Base-by-base conservation (phyloP, 1,140 invertebrate species). In the Drosophila jambulina region DNA sequence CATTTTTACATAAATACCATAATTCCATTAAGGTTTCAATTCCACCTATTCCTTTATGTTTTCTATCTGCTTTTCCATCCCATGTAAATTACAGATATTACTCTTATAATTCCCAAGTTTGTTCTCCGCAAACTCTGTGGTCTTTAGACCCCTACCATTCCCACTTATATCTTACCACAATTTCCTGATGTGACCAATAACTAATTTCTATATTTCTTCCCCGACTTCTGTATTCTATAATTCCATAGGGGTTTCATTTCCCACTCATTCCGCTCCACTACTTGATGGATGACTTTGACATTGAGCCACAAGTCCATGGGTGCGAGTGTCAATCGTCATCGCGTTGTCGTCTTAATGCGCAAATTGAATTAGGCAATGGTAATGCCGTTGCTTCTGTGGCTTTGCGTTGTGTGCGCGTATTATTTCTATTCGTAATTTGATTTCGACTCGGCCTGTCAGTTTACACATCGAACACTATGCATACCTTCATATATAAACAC, bases 351-450 rank as follows among this genome's bases (percentile, higher is more conserved):
- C 48, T 75, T 82, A 78, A 78, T 59, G 64, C 79, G 79, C 79
- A 85, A 85, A 85, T 85, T 85, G 78, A 85, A 86, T 86, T 82
- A 86, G 82, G 64, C 65, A 76, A 70, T 69, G 58, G 56, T 57
- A 64, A 64, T 61, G 58, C 46, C 34, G 46, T 65, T 54, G 75
- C 72, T 61, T 49, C 62, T 12, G 32, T 32, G 32, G 32, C 32
- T 32, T 32, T 32, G 10, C 32, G 32, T 34, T 56, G 68, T 58
- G 29, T 25, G 48, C 23, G 15, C 32, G 23, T 58, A n/a, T 34
- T 25, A 32, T 23, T 51, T 53, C 43, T 63, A 53, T 71, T 42
- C 32, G 60, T 84, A 77, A 88, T 82, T 78, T 56, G 65, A 82
- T 78, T 83, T 88, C 34, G 54, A 51, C 53, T 54, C 12, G 19